Evolutionary conservation across 2,113 vertebrate species (phyloP).

Genomic region (Chaenogobius annularis): DNA sequence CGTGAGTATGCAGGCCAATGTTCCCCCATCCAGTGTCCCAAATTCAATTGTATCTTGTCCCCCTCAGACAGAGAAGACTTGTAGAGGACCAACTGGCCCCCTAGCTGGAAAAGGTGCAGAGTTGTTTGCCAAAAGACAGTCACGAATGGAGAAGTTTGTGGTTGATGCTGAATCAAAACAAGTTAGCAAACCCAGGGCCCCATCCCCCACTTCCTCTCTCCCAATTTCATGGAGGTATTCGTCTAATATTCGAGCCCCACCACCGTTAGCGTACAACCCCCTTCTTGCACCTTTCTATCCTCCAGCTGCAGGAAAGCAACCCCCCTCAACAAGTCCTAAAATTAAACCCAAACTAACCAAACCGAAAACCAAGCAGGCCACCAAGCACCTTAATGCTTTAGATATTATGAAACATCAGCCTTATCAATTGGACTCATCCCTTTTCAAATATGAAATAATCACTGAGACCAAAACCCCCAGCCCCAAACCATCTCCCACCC

Average conservation of each 20-base stretch:
- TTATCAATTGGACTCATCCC: conserved; percentile 88
- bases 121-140: conserved; percentile 91
- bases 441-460: conserved; percentile 88
- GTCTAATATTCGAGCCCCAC: conserved; percentile 92
- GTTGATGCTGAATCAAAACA: conserved; percentile 89
- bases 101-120: conserved; percentile 89
- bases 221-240: conserved; percentile 95
- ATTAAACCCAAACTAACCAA: conserved; percentile 60
- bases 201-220: conserved; percentile 89
- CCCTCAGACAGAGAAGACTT: conserved; percentile 71
- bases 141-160: conserved; percentile 94
- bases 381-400: conserved; percentile 86
- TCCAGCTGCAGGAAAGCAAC: conserved; percentile 80
- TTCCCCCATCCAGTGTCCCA: conserved; percentile 66
- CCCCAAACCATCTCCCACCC: conserved; percentile 65
- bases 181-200: conserved; percentile 79
- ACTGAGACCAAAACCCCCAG: conserved; percentile 71
- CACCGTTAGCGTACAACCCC: conserved; percentile 91
- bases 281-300: conserved; percentile 89
- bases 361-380: conserved; percentile 79
- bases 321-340: conserved; percentile 72
- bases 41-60: conserved; percentile 76
- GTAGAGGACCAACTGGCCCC: conserved; percentile 76
- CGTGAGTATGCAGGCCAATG: conserved; percentile 68
- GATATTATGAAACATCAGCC: conserved; percentile 98